These are phyloP conservation scores for Noctilio leporinus DNA, from an alignment of 2,113 vertebrate species.

Conservation along the genomic window DNA sequence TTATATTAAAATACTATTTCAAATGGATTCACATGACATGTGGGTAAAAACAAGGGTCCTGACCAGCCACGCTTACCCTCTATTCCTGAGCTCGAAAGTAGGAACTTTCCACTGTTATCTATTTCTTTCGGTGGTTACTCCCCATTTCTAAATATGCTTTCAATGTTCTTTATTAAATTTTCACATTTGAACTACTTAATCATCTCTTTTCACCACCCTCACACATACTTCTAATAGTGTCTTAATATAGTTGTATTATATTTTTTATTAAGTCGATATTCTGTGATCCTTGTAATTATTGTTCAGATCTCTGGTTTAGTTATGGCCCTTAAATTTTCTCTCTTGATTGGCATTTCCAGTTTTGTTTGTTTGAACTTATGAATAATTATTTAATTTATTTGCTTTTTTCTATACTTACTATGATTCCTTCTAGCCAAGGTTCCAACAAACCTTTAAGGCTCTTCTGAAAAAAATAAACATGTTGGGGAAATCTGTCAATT, in stretches of 20 bases:
- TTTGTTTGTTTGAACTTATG: not conserved
- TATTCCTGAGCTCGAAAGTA: not conserved
- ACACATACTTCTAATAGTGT: not conserved
- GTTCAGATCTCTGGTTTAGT: not conserved
- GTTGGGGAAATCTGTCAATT: not conserved
- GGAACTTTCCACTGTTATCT: not conserved
- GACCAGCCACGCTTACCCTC: fast-evolving
- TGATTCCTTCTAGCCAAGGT: not conserved
- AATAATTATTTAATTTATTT: not conserved
- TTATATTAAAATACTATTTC: not conserved
- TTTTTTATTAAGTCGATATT: not conserved
- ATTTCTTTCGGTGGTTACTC: not conserved
- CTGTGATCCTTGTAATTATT: not conserved
- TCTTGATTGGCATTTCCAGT: not conserved
- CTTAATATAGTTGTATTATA: not conserved
- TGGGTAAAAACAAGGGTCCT: not conserved
- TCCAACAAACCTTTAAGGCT: not conserved
- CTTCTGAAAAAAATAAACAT: not conserved
- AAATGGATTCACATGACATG: not conserved
- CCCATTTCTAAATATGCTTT: not conserved
- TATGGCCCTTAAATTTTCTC: not conserved
- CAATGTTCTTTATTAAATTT: not conserved
- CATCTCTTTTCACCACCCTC: not conserved
- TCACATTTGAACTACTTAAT: not conserved
- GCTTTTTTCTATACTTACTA: not conserved